Evolutionary conservation across 2,888 invertebrate genomes (phyloP), one percentile per base, ranked within the genome.

Genomic region (Rhogogaster chlorosoma): DNA sequence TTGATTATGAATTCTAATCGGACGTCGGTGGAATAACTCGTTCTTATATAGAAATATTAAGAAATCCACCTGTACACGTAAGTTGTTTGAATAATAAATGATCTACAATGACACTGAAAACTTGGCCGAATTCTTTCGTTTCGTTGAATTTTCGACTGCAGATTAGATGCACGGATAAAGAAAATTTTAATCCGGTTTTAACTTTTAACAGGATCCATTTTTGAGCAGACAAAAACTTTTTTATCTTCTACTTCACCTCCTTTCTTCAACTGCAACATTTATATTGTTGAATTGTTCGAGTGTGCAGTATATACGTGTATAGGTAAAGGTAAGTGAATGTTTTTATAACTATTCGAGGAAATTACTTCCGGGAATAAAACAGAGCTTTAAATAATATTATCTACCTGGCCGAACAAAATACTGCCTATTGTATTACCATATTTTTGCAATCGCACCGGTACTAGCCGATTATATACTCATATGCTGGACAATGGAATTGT

Each of bases 371-470:
- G 45, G 53, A 77, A 77, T 29, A 22, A 53, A 29, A 77, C 26
- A 73, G 38, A 42, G 6, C 22, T 73, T 73, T 45, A 73, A 26
- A 73, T 22, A 73, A 73, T 73, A 73, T 73, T 73, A 73, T 4
- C 73, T 26, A 42, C 73, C 42, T 53, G 77, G 77, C 53, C 38
- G 77, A 49, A 49, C 77, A 53, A 49, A 77, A 29, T 73, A 73
- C 71, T 22, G 42, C 36, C 71, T n/a, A 73, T 73, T 77, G 77
- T 32, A 53, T 77, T 77, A 77, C 77, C 77, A 77, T 77, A 77
- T 73, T 73, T 73, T 42, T 73, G 42, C 73, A 73, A 22, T 73
- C 3, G 38, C n/a, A 67, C 67, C 67, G 67, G 67, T 67, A 67
- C 67, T 18, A 2, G 67, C 5, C 18, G 29, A 67, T 67, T 32